Percentiles rank a stretch among this genome's conserved stretches.
These are phyloP conservation scores for Apodemia mormo DNA, from an alignment of 2,888 invertebrate species.

Conservation along the genomic window DNA sequence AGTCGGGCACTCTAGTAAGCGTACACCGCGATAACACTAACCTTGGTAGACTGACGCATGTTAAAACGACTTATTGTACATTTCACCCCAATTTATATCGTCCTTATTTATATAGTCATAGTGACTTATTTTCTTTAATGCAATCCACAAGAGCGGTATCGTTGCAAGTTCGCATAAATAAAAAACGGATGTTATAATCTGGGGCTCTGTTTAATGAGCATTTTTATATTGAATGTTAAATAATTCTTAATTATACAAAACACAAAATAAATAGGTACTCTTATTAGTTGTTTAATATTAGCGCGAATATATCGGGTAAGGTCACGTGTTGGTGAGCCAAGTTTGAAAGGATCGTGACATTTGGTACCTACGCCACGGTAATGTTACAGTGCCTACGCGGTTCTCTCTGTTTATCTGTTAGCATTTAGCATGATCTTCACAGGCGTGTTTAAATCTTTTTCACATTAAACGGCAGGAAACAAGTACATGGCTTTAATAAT, in stretches of 20 bases:
- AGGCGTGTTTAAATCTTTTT: no score
- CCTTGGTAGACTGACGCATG: slow-evolving; percentile 56
- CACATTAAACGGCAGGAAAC: no score
- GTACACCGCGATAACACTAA: slow-evolving; percentile 61
- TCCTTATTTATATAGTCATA: slow-evolving; percentile 34
- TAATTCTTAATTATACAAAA: slow-evolving; percentile 4
- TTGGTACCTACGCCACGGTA: no score
- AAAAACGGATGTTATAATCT: slow-evolving; percentile 65
- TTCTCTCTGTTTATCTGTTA: no score
- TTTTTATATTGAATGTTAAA: slow-evolving; percentile 24
- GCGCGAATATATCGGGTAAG: no score
- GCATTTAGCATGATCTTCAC: no score
- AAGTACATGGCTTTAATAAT: no score
- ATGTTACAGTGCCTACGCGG: no score
- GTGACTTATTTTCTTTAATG: slow-evolving; percentile 35
- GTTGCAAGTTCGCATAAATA: slow-evolving; percentile 39
- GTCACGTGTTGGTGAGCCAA: no score
- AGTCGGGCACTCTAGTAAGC: slow-evolving; percentile 68
- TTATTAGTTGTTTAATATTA: background rate
- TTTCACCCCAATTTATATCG: slow-evolving; percentile 25
- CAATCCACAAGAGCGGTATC: slow-evolving; percentile 23
- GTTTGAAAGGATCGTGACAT: no score
- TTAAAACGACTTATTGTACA: slow-evolving; percentile 32
- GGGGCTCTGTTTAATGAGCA: slow-evolving; percentile 49
- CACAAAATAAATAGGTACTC: background rate